Evolutionary conservation across 2,888 invertebrate genomes (phyloP), one percentile per base, ranked within the genome.

Genomic region (Ditylenchus weischeri): DNA sequence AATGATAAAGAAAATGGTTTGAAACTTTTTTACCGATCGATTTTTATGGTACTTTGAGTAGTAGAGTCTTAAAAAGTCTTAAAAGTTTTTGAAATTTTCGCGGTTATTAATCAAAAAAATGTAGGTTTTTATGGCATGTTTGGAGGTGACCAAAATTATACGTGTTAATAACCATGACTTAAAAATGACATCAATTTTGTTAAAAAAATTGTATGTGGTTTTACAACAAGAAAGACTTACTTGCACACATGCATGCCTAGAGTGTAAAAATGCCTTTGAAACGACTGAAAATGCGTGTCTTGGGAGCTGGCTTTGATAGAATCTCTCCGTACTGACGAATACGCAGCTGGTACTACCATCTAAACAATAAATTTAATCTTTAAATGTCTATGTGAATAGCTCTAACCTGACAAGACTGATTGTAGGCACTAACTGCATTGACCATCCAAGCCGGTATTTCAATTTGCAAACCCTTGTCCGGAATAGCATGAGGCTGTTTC

Each of bases 361-460:
- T 54, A 54, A 10, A 15, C 21, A 23, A 18, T 10, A 54, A 7
- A 54, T 15, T 54, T 21, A 54, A 2, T 7, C 5, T 29, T 29
- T 29, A 29, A 29, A 29, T 29, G 5, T 29, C 3, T 13, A 43
- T 15, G 43, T 43, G 3, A 10, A 43, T 2, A 43, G 43, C 11
- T 43, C 43, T 13, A 43, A 54, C 54, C 51, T 21, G 11, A n/a
- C 54, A 54, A 54, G 11, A 10, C 11, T 11, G n/a, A n/a, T 29
- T 54, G 54, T 43, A 43, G 11, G 43, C 11, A 43, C 11, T 10
- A 43, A 54, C 29, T 15, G 54, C 54, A 54, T 21, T 11, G 2
- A 54, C 54, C 29, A 54, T 54, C 54, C 54, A 54, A 21, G 54
- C 54, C 1, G 54, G 54, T 1, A 54, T 29, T 54, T 54, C 54